Base-by-base conservation (phyloP, 2,888 invertebrate genomes). In the Phaedon cochleariae region DNA sequence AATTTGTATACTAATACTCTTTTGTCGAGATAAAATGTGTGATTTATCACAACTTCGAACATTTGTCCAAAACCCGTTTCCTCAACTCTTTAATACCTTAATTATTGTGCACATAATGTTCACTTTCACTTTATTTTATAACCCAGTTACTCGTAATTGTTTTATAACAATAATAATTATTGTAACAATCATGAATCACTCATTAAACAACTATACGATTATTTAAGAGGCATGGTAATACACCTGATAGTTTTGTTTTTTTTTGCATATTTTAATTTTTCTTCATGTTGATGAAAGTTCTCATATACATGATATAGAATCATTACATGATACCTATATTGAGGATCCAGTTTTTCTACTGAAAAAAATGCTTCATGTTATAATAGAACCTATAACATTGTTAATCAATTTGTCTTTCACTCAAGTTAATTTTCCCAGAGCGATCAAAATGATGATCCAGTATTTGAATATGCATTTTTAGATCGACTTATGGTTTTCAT, bases 111-210 rank as follows among this genome's bases (percentile, higher is more conserved):
- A 41, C 52, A 53, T 57, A 55, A 54, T 58, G 57, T 62, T 58
- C 21, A 62, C 66, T 66, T 66, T 66, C 66, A 66, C 66, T 66
- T 54, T 34, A 54, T 62, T 64, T 66, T 54, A 66, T 66, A 59
- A 66, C 62, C 66, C 46, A 66, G 65, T 59, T 66, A 31, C 54
- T 65, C 17, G 57, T 65, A 65, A 65, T 65, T 62, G 62, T 65
- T 62, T 58, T 65, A 59, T 59, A 65, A 62, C 55, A 55, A 57
- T 62, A 62, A 54, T 53, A 60, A 51, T 49, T 49, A 61, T 55
- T 55, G 21, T 31, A 61, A 21, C 57, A 29, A 53, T 45, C 59
- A 64, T 65, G 65, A 65, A 65, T 65, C 65, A 65, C 60, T 45
- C 46, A 61, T 61, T 61, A 60, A 41, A 61, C 41, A 41, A 53